Evolutionary conservation across 37 sponge, comb jelly and placozoan genomes (phyloP).

Genomic region (Beroe ovata): DNA sequence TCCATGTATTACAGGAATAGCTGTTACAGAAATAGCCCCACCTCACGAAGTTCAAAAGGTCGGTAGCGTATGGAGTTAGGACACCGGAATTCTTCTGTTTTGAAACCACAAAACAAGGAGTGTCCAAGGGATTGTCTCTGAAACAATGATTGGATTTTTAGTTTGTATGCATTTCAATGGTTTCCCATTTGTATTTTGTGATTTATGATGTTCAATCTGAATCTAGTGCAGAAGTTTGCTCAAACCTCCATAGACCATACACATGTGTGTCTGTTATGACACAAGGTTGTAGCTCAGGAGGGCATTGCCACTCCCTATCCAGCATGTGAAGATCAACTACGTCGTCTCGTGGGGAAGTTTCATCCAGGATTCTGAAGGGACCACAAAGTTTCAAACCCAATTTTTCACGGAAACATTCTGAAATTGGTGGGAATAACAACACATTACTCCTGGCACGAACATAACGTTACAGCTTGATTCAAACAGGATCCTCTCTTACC

Average conservation of each 20-base stretch:
- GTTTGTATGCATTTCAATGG: too few species aligned
- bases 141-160: not conserved
- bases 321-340: not conserved
- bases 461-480: too few species aligned
- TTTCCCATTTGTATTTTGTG: too few species aligned
- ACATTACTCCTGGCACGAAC: too few species aligned
- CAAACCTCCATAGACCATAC: conserved; percentile 32
- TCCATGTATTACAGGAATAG: too few species aligned
- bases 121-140: conserved; percentile 1
- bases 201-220: too few species aligned
- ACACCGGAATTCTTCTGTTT: not conserved
- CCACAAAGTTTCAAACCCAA: conserved; percentile 20
- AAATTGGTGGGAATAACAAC: too few species aligned
- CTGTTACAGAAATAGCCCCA: too few species aligned
- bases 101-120: not conserved
- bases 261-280: not conserved
- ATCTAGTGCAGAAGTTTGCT: too few species aligned
- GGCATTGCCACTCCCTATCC: conserved; percentile 49
- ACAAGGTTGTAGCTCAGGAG: conserved; percentile 29
- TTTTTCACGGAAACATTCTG: not conserved
- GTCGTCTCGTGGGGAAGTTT: too few species aligned
- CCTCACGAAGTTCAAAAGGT: not conserved
- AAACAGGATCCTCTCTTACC: too few species aligned
- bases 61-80: conserved; percentile 5
- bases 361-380: not conserved